Evolutionary conservation across 2,888 invertebrate genomes (phyloP).

Genomic region (Ellobium chinense): DNA sequence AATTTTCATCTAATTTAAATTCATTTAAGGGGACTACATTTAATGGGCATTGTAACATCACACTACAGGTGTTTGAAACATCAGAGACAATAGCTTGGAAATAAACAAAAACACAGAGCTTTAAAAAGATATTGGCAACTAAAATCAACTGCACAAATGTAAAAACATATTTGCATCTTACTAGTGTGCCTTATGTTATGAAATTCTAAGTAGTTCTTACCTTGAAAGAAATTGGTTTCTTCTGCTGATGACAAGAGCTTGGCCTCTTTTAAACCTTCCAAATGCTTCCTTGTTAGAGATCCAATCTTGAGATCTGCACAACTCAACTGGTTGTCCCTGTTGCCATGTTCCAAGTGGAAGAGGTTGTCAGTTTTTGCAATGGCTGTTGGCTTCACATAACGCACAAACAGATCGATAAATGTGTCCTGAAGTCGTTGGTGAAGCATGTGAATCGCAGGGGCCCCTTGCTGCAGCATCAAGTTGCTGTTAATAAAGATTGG

Average conservation of each 20-base stretch:
- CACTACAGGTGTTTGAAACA: not conserved
- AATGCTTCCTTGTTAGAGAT: not conserved
- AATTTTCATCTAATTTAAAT: not conserved
- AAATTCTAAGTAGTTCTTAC: not conserved
- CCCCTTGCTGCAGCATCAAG: not conserved
- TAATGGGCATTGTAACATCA: not conserved
- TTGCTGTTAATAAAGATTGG: not conserved
- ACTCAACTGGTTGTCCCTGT: not conserved
- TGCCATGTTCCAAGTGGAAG: not conserved
- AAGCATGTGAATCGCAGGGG: not conserved
- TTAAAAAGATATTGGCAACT: not conserved
- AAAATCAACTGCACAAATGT: not conserved
- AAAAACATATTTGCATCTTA: not conserved
- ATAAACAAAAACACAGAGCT: not conserved
- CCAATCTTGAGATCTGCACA: not conserved
- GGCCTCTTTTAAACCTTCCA: not conserved
- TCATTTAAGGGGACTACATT: not conserved
- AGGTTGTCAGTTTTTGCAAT: not conserved
- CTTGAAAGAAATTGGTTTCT: conserved; percentile 13
- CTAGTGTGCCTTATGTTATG: not conserved
- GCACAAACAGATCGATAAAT: not conserved
- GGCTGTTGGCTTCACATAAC: conserved; percentile 2
- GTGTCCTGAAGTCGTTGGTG: not conserved
- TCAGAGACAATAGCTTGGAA: not conserved
- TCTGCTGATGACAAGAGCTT: not conserved